Evolutionary conservation across 1,140 invertebrate species (phyloP).

Genomic region (Brachionus koreanus): DNA sequence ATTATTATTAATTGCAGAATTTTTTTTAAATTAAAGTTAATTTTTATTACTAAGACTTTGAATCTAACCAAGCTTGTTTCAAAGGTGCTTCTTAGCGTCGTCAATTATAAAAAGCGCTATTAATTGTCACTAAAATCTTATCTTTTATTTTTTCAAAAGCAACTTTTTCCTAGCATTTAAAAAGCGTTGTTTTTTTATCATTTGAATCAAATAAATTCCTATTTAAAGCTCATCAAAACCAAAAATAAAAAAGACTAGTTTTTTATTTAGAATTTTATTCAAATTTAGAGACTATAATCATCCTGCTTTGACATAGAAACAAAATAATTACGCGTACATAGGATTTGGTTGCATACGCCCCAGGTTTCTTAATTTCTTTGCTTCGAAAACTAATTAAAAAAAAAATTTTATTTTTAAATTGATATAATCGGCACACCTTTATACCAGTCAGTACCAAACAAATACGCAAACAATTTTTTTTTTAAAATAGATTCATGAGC

Average conservation of each 20-base stretch:
- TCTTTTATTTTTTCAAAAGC: background rate
- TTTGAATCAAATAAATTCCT: background rate
- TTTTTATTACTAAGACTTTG: background rate
- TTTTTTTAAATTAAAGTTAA: background rate
- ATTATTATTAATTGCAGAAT: background rate
- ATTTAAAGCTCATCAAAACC: background rate
- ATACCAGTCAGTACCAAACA: background rate
- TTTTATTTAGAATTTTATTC: background rate
- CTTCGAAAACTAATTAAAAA: background rate
- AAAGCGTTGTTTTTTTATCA: background rate
- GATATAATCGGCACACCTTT: background rate
- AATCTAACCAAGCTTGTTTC: background rate
- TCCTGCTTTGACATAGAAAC: background rate
- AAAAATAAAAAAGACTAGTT: background rate
- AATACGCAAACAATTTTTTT: background rate
- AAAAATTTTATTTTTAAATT: background rate
- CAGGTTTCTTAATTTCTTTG: background rate
- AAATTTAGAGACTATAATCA: background rate
- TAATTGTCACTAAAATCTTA: background rate
- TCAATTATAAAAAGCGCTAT: background rate
- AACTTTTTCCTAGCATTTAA: background rate
- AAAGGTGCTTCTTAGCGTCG: background rate
- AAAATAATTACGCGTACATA: background rate
- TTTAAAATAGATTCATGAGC: background rate
- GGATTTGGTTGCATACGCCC: background rate